A percentile compares a stretch with the other conserved stretches of the same genome.
phyloP scores from a whole-genome alignment of 2,888 invertebrate genomes.

The Chloromyia formosa region DNA sequence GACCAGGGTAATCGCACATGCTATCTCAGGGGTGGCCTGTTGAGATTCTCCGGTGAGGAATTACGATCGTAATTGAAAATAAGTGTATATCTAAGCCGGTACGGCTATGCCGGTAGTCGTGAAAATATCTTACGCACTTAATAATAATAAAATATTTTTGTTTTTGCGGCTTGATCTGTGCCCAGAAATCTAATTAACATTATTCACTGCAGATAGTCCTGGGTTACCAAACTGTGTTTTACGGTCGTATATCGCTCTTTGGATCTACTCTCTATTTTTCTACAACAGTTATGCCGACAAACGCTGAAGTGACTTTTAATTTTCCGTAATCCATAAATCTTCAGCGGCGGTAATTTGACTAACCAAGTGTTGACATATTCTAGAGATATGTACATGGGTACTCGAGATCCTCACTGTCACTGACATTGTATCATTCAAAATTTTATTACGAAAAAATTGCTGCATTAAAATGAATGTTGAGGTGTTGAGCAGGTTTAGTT shows the following conservation, averaged over 20 bases:
- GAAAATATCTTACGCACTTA: too few relatives aligned
- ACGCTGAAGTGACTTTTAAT: conserved; percentile 32
- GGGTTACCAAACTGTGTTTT: too few relatives aligned
- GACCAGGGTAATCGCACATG: background rate
- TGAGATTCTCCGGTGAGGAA: background rate
- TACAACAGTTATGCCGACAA: conserved; percentile 1
- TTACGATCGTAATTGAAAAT: background rate
- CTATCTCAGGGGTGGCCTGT: conserved; percentile 22
- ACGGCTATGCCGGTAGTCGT: background rate
- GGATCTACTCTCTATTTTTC: too few relatives aligned
- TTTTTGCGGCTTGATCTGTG: too few relatives aligned
- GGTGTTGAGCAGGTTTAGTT: conserved; percentile 34
- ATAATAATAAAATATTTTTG: too few relatives aligned
- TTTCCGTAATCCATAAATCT: conserved; percentile 33
- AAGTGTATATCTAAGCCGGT: background rate
- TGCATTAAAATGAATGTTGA: conserved; percentile 18
- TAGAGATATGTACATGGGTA: background rate
- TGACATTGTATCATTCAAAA: conserved; percentile 20
- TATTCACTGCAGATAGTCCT: too few relatives aligned
- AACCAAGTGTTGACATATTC: conserved; percentile 31
- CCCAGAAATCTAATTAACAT: too few relatives aligned
- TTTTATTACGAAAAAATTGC: conserved; percentile 30
- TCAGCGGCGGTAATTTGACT: conserved; percentile 29
- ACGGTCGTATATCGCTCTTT: background rate
- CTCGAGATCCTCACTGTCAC: conserved; percentile 30